Conservation (phyloP, 1,140 invertebrate genomes). For the Drosophila arizonae region DNA sequence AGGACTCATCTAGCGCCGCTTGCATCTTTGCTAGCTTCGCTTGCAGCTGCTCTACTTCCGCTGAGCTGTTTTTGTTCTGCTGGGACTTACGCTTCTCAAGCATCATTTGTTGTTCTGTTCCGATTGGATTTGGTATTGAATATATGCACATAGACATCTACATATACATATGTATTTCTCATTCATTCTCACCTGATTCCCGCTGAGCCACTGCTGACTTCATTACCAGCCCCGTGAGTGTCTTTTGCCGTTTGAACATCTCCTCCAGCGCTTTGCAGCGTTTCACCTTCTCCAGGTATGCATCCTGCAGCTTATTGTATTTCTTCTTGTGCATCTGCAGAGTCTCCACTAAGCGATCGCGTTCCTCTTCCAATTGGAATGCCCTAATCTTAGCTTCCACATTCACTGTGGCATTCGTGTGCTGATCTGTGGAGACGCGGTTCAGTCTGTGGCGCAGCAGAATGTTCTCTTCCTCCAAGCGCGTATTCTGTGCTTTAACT, state of each 20-base stretch:
- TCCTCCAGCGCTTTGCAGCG: slow-evolving; percentile 74
- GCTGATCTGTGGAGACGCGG: slow-evolving; percentile 42
- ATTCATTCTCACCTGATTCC: slow-evolving; percentile 32
- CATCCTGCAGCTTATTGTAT: slow-evolving; percentile 74
- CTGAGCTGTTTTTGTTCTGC: slow-evolving; percentile 36
- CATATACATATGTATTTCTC: too few relatives aligned
- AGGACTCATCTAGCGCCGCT: slow-evolving; percentile 67
- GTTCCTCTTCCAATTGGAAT: slow-evolving; percentile 68
- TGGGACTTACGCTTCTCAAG: slow-evolving; percentile 56
- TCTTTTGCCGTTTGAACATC: slow-evolving; percentile 73
- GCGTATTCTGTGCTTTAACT: slow-evolving; percentile 60
- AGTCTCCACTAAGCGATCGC: slow-evolving; percentile 59
- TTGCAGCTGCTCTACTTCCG: slow-evolving; percentile 46
- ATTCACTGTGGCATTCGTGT: slow-evolving; percentile 48
- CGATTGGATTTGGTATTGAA: background rate
- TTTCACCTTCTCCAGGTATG: slow-evolving; percentile 72
- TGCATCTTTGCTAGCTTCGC: slow-evolving; percentile 65
- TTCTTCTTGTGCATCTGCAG: slow-evolving; percentile 73
- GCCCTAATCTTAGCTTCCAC: slow-evolving; percentile 70
- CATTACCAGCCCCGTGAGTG: slow-evolving; percentile 73
- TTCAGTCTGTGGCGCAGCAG: slow-evolving; percentile 62
- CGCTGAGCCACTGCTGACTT: slow-evolving; percentile 70
- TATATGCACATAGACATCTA: background rate
- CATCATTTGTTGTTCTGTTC: slow-evolving; percentile 54
- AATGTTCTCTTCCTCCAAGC: slow-evolving; percentile 72